These are phyloP conservation scores for Ceratosolen fusciceps DNA, from an alignment of 1,140 invertebrate genomes.

Conservation along the genomic window DNA sequence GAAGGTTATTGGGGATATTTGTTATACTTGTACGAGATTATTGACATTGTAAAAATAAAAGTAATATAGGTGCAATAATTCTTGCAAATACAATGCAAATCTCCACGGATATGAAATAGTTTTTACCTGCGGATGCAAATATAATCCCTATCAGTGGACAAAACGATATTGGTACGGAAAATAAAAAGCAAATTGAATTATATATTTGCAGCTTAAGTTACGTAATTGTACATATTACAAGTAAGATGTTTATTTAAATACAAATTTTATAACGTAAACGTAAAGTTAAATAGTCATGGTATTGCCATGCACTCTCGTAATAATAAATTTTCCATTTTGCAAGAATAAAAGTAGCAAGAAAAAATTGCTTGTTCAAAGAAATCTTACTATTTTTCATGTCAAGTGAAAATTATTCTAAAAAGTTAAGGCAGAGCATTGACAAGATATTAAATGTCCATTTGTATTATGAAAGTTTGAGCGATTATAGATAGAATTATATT, in stretches of 20 bases:
- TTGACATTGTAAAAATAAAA: slow-evolving; percentile 30
- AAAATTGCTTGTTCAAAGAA: neutral
- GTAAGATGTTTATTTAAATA: slow-evolving; percentile 65
- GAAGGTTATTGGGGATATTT: neutral
- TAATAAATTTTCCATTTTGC: slow-evolving; percentile 47
- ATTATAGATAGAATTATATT: slow-evolving; percentile 42
- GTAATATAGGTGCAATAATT: slow-evolving; percentile 44
- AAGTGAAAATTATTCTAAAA: slow-evolving; percentile 46
- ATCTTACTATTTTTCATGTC: slow-evolving; percentile 43
- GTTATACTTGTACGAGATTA: neutral
- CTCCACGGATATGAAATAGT: slow-evolving; percentile 1
- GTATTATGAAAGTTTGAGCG: slow-evolving; percentile 39
- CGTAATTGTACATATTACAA: slow-evolving; percentile 56
- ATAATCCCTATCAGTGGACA: slow-evolving; percentile 33
- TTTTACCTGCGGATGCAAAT: slow-evolving; percentile 1
- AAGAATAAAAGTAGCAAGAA: slow-evolving; percentile 10
- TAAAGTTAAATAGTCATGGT: slow-evolving; percentile 36
- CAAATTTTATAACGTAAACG: slow-evolving; percentile 60
- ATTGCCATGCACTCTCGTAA: slow-evolving; percentile 35
- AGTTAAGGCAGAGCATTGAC: slow-evolving; percentile 36
- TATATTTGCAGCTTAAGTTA: slow-evolving; percentile 48
- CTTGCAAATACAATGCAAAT: slow-evolving; percentile 36
- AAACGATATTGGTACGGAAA: slow-evolving; percentile 13
- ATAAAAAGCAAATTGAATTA: slow-evolving; percentile 42
- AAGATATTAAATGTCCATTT: slow-evolving; percentile 45